Conservation (phyloP, 2,888 invertebrate genomes). For the Drosophila leonis region DNA sequence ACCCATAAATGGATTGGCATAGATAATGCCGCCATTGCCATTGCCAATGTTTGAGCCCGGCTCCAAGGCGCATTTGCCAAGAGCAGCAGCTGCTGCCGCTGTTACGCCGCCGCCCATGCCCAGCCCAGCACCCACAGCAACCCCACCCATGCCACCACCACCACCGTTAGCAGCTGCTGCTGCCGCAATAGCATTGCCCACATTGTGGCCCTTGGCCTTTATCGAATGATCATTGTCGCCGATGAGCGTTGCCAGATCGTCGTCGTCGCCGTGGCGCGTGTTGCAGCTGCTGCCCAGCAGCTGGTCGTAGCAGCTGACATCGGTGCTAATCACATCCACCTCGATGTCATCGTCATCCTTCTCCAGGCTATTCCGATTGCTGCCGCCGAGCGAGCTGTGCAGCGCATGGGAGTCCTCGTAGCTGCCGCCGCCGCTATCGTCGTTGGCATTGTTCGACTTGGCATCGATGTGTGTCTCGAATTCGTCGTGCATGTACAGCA, state of each 20-base stretch:
- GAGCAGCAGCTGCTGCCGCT: background rate
- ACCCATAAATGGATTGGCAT: constrained; percentile 86
- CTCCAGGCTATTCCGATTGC: constrained; percentile 85
- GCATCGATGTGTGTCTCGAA: constrained; percentile 84
- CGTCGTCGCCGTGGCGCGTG: constrained; percentile 82
- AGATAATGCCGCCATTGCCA: constrained; percentile 81
- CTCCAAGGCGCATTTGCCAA: constrained; percentile 22
- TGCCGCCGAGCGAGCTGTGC: constrained; percentile 84
- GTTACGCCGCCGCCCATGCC: background rate
- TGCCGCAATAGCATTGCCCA: background rate
- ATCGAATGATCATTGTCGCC: constrained; percentile 68
- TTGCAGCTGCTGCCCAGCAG: constrained; percentile 83
- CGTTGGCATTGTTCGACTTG: constrained; percentile 84
- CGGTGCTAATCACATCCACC: constrained; percentile 85
- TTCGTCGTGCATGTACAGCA: constrained; percentile 80
- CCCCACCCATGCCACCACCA: constrained; percentile 12
- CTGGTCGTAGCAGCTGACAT: constrained; percentile 85
- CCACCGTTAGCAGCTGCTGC: constrained; percentile 25
- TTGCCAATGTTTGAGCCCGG: constrained; percentile 40
- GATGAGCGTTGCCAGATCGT: constrained; percentile 80
- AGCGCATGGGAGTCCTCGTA: constrained; percentile 85
- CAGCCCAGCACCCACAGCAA: background rate
- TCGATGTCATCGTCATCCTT: constrained; percentile 85
- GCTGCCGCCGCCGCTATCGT: constrained; percentile 85
- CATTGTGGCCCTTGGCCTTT: constrained; percentile 49